Base-by-base conservation (phyloP, 2,797 vertebrate genomes). In the Astyanax mexicanus region DNA sequence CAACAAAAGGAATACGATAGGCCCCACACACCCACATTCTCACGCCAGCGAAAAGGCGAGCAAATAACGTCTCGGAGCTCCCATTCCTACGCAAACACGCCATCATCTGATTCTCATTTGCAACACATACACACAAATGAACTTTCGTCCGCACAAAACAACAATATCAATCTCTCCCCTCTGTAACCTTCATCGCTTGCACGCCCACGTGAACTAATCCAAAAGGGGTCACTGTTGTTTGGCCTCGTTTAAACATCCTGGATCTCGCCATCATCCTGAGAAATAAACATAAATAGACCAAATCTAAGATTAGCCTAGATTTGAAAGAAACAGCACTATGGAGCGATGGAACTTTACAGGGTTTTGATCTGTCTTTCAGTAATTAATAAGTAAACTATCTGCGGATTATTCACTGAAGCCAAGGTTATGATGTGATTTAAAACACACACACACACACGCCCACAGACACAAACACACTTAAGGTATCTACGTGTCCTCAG, bases 391-490 rank as follows among this genome's bases (percentile, higher is more conserved):
- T 32, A 32, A 32, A 32, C 29, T 32, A 32, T 84, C 88, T 85
- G 49, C 79, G 76, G 62, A 67, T 83, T 85, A 88, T 88, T 83
- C 86, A 78, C 74, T 78, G 69, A 71, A 84, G 83, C 82, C 77
- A 80, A 32, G 74, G 65, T 85, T 85, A 85, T 75, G 83, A 85
- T 75, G 83, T 79, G 78, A 85, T 84, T 80, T 84, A 84, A 87
- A 81, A 79, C 72, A 70, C 75, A 83, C 80, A 81, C 81, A 79
- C 72, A 85, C n/a, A n/a, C n/a, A n/a, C n/a, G n/a, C n/a, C n/a
- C n/a, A n/a, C n/a, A n/a, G n/a, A n/a, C n/a, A n/a, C n/a, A n/a
- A n/a, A n/a, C n/a, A n/a, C n/a, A n/a, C n/a, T n/a, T n/a, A 32
- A 29, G 32, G 69, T 73, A 57, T 79, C 51, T 58, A 27, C 17